phyloP scores from a whole-genome alignment of 53 echinoderm and acorn worm genomes.

The Arbacia lixula region DNA sequence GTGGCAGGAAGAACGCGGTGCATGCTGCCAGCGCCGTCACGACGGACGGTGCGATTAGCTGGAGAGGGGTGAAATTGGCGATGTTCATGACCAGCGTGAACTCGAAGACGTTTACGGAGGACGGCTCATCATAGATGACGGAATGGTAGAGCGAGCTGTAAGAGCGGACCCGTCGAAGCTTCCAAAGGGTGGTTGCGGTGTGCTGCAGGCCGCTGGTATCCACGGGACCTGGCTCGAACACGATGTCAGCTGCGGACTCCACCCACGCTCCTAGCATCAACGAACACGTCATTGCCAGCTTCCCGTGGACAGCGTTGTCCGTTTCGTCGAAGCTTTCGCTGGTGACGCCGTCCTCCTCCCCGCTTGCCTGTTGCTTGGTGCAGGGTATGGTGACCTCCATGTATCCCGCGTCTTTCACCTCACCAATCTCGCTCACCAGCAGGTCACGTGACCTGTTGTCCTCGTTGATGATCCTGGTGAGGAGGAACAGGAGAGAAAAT shows the following conservation, averaged over 20 bases:
- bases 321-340: neutral
- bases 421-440: neutral
- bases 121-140: neutral
- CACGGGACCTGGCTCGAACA: neutral
- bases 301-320: neutral
- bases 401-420: neutral
- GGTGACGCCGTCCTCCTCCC: neutral
- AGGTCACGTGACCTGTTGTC: neutral
- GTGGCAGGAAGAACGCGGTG: slow-evolving; percentile 39
- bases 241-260: neutral
- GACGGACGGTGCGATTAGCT: slow-evolving; percentile 27
- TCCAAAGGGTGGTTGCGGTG: neutral
- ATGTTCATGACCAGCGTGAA: slow-evolving; percentile 1
- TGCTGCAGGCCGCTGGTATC: neutral
- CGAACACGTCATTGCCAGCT: neutral
- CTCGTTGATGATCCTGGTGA: neutral
- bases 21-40: slow-evolving; percentile 27
- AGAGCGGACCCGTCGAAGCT: neutral
- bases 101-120: neutral
- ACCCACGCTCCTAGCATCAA: neutral
- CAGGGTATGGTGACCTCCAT: slow-evolving; percentile 27
- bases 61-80: neutral
- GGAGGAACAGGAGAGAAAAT: neutral
- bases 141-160: neutral
- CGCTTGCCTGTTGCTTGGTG: neutral